phyloP scores from a whole-genome alignment of 2,797 vertebrate genomes.

The Malurus leucopterus region DNA sequence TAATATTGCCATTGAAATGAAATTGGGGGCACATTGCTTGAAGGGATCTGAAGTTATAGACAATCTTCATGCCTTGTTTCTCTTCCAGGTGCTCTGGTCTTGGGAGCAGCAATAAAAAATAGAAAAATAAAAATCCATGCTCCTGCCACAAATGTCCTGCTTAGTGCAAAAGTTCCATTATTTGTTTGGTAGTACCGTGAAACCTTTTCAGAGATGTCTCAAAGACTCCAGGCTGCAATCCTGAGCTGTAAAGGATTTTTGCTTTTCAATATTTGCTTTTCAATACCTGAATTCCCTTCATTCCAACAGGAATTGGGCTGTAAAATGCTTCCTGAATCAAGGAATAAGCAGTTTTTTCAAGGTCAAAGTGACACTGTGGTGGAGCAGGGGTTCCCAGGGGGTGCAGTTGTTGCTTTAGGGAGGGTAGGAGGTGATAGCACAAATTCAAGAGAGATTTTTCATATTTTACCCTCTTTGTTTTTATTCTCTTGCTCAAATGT shows the following conservation, averaged over 20 bases:
- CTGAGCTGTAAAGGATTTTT: neutral
- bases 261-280: neutral
- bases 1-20: neutral
- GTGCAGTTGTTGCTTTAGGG: neutral
- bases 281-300: neutral
- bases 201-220: neutral
- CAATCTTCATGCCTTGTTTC: accelerated
- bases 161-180: neutral
- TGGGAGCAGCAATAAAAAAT: neutral
- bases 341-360: neutral
- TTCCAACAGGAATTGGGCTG: neutral
- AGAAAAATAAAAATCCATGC: neutral
- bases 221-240: neutral
- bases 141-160: neutral
- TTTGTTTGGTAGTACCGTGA: neutral
- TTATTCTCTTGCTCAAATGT: neutral
- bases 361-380: neutral
- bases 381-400: neutral
- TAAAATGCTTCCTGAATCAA: neutral
- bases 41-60: neutral
- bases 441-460: neutral
- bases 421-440: neutral
- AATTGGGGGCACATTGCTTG: neutral
- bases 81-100: neutral
- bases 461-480: neutral